A percentile compares a stretch with the other conserved stretches of the same genome.
Conservation (phyloP, 2,113 vertebrate genomes). For the Potamarius usumacintae region DNA sequence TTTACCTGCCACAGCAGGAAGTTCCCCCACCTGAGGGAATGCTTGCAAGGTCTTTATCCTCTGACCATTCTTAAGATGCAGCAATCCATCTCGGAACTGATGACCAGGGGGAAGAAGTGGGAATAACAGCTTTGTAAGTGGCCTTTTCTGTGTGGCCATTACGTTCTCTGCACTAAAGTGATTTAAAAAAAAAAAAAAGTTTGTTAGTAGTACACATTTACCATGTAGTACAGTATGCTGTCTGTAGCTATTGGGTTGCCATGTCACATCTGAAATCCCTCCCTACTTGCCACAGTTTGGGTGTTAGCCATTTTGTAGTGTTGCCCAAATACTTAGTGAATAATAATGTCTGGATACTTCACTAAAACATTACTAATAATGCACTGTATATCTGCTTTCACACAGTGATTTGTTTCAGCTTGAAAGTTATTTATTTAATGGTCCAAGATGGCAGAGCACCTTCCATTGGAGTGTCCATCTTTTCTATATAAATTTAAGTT, state of each 20-base stretch:
- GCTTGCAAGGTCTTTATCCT: constrained; percentile 54
- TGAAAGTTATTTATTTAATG: neutral
- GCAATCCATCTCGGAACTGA: neutral
- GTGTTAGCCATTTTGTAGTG: neutral
- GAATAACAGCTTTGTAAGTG: constrained; percentile 17
- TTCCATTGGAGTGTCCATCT: neutral
- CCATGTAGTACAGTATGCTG: too few relatives aligned
- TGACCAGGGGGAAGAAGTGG: neutral
- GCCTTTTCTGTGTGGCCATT: constrained; percentile 32
- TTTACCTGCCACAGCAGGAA: constrained; percentile 68
- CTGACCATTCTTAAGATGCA: constrained; percentile 36
- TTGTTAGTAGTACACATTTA: neutral
- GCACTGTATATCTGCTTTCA: neutral
- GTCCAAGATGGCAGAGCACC: neutral
- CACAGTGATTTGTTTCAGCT: neutral
- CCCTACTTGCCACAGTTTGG: neutral
- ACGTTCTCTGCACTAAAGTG: neutral
- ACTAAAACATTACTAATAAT: neutral
- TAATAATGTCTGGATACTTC: neutral
- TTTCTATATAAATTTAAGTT: neutral
- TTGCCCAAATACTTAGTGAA: neutral
- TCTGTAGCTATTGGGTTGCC: constrained; percentile 1
- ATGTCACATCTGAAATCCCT: neutral
- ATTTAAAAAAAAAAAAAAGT: neutral
- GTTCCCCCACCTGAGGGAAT: constrained; percentile 61